Evolutionary conservation across 2,113 vertebrate species (phyloP), one percentile per base, ranked within the genome.

Genomic region (Oceanodroma tethys): DNA sequence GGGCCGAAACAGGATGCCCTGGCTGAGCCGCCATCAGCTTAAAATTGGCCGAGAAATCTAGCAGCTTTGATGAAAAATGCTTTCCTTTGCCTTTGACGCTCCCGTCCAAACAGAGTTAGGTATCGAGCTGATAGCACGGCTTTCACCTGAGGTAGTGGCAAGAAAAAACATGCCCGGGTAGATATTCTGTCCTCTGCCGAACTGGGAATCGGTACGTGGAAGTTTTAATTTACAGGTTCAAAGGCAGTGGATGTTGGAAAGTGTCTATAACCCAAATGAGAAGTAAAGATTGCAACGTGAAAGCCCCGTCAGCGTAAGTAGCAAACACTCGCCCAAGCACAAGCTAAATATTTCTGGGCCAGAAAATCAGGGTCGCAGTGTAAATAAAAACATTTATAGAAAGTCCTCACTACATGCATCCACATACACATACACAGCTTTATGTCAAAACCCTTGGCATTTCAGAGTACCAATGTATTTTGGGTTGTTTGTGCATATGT

Each of bases 51-150:
- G 0, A 83, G 88, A 84, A 96, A 96, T 84, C 62, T 11, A 2
- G 22, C 2, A 2, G 59, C 80, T 94, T 96, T 95, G 94, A 95
- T 93, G 86, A 76, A 70, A 95, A 96, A 94, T 52, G 60, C 80
- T 21, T 88, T 45, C 55, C 40, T 53, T 58, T 78, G 80, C 83
- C 84, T 93, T 92, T 81, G 83, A 84, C 48, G 14, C 88, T 86
- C 34, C 70, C 45, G 74, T 45, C 79, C 91, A 81, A 85, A 56
- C 12, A 59, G 76, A 2, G 1, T 16, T 43, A 32, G 67, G 79
- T 52, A 30, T 72, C 1, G 32, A 92, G 84, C 81, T 47, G 81
- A n/a, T 70, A 72, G 84, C 65, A 9, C 11, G 0, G 81, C 86
- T 97, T 85, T 72, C 87, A 90, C 87, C 65, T 29, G 40, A 63